phyloP scores from a whole-genome alignment of 2,113 vertebrate genomes.

The Elephantulus edwardii region DNA sequence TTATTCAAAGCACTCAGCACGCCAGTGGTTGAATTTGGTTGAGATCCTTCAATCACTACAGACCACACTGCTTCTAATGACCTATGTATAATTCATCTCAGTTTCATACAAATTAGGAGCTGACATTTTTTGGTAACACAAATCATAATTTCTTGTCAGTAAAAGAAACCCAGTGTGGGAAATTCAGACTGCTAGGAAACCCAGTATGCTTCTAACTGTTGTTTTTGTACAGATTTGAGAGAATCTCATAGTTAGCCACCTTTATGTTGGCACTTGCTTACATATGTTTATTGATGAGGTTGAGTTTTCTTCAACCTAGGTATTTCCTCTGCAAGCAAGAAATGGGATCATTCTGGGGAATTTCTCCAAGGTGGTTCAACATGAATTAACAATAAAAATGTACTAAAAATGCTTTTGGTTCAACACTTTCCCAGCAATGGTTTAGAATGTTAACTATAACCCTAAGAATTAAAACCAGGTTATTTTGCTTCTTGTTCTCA shows the following conservation, averaged over 20 bases:
- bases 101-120: slow-evolving; percentile 63
- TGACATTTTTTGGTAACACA: slow-evolving; percentile 64
- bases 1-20: slow-evolving; percentile 38
- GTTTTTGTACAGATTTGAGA: slow-evolving; percentile 58
- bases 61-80: slow-evolving; percentile 54
- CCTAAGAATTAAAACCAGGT: background rate
- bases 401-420: slow-evolving; percentile 34
- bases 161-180: slow-evolving; percentile 31
- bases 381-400: slow-evolving; percentile 42
- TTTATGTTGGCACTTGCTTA: slow-evolving; percentile 38
- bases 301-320: slow-evolving; percentile 50
- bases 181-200: background rate
- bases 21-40: slow-evolving; percentile 50
- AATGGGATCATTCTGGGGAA: slow-evolving; percentile 33
- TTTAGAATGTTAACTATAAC: background rate
- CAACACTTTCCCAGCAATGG: slow-evolving; percentile 22
- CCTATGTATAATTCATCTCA: slow-evolving; percentile 62
- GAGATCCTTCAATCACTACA: slow-evolving; percentile 24
- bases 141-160: slow-evolving; percentile 61
- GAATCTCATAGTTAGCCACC: slow-evolving; percentile 22
- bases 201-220: background rate
- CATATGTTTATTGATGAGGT: slow-evolving; percentile 48
- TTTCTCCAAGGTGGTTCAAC: slow-evolving; percentile 45
- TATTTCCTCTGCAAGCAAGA: slow-evolving; percentile 60
- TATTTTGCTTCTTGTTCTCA: background rate